Evolutionary conservation across 2,797 vertebrate species (phyloP).

Genomic region (Pogonophryne albipinna): DNA sequence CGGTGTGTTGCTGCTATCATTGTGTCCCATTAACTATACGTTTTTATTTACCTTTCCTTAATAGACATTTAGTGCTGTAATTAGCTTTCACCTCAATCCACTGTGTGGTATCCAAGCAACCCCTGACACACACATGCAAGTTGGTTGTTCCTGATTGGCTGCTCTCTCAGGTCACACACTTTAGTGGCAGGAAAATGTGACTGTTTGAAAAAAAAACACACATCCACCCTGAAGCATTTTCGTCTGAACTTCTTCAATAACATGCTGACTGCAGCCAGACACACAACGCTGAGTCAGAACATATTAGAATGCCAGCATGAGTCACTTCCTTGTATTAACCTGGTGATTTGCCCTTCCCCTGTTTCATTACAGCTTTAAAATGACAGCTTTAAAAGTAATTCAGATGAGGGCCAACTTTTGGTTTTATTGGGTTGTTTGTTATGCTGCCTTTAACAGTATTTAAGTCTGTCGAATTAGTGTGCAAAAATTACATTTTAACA

Average conservation of each 20-base stretch:
- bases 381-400: neutral
- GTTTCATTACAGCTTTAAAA: neutral
- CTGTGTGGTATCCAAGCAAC: constrained; percentile 55
- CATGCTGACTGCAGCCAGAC: constrained; percentile 1
- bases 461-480: neutral
- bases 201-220: constrained; percentile 26
- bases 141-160: constrained; percentile 9
- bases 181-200: constrained; percentile 39
- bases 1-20: constrained; percentile 8
- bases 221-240: neutral
- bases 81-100: constrained; percentile 46
- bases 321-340: constrained; percentile 32
- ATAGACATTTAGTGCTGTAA: constrained; percentile 42
- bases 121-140: neutral
- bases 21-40: constrained; percentile 10
- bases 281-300: constrained; percentile 33
- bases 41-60: constrained; percentile 50
- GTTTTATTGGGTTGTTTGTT: neutral
- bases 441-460: neutral
- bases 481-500: neutral
- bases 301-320: constrained; percentile 8
- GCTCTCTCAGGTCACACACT: constrained; percentile 22
- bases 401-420: neutral
- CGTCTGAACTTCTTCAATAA: constrained; percentile 22
- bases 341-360: neutral